A percentile compares a stretch with the other conserved stretches of the same genome.
These are phyloP conservation scores for Sus cebifrons DNA, from an alignment of 2,797 vertebrate species.

Conservation along the genomic window DNA sequence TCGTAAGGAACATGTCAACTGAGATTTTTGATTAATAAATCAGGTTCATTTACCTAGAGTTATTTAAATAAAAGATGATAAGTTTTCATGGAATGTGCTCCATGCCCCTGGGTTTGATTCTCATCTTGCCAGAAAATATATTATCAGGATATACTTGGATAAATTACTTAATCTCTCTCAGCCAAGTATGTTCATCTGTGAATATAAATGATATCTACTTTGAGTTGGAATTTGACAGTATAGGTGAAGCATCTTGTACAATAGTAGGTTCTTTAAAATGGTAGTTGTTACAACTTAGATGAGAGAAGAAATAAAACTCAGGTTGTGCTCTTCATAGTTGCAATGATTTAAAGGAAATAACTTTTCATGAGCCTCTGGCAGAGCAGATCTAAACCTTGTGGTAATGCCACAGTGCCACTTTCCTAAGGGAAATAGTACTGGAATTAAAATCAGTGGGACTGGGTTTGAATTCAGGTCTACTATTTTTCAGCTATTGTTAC, in stretches of 20 bases:
- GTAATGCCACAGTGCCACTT: neutral
- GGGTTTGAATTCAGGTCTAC: neutral
- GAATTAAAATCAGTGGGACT: neutral
- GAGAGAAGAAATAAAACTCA: constrained; percentile 20
- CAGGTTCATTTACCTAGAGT: neutral
- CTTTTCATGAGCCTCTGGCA: neutral
- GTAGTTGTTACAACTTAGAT: neutral
- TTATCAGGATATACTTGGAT: neutral
- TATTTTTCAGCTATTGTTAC: neutral
- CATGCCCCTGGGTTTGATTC: neutral
- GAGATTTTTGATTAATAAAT: neutral
- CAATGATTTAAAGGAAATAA: constrained; percentile 34
- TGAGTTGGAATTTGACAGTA: neutral
- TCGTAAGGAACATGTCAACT: neutral
- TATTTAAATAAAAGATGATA: constrained; percentile 50
- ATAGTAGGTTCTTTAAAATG: neutral
- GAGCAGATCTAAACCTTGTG: neutral
- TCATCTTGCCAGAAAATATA: constrained; percentile 7
- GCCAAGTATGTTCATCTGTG: constrained; percentile 20
- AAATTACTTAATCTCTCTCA: neutral
- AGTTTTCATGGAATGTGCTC: neutral
- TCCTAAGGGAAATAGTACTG: neutral
- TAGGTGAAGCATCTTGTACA: neutral
- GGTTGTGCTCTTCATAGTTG: neutral
- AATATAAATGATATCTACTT: neutral